Evolutionary conservation across 2,797 vertebrate genomes (phyloP).

Genomic region (Xiphorhynchus erythropygius): DNA sequence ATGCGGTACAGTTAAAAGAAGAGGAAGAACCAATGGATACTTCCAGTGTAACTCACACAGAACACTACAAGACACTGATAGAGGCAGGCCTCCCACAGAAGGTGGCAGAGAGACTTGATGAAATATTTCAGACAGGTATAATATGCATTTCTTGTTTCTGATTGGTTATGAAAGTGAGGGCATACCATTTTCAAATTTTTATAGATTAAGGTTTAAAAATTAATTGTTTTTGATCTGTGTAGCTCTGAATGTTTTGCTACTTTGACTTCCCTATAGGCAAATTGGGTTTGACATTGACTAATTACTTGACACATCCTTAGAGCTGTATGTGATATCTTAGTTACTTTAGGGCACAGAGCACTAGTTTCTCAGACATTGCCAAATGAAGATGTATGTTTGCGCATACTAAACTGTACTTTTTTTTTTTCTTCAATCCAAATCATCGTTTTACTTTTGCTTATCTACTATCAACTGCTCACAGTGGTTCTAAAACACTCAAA

Average conservation of each 20-base stretch:
- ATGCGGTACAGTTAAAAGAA: constrained; percentile 91
- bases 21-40: constrained; percentile 98
- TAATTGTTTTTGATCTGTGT: constrained; percentile 77
- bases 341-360: constrained; percentile 70
- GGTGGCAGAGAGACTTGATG: constrained; percentile 96
- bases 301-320: constrained; percentile 73
- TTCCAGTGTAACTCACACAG: constrained; percentile 88
- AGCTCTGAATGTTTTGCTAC: constrained; percentile 81
- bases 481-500: constrained; percentile 72
- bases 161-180: constrained; percentile 84
- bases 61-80: constrained; percentile 95
- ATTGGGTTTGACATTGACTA: constrained; percentile 76
- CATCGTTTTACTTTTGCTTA: constrained; percentile 79
- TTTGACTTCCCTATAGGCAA: constrained; percentile 77
- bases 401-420: constrained; percentile 72
- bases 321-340: constrained; percentile 75
- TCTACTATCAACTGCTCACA: constrained; percentile 75
- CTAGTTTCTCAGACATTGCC: constrained; percentile 67
- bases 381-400: constrained; percentile 75
- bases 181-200: constrained; percentile 80
- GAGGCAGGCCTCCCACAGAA: constrained; percentile 95
- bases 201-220: constrained; percentile 79
- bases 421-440: constrained; percentile 63
- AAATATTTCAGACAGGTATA: constrained; percentile 98
- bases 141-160: constrained; percentile 87